Base-by-base conservation (phyloP, 1,140 invertebrate genomes). In the Heliothis virescens region DNA sequence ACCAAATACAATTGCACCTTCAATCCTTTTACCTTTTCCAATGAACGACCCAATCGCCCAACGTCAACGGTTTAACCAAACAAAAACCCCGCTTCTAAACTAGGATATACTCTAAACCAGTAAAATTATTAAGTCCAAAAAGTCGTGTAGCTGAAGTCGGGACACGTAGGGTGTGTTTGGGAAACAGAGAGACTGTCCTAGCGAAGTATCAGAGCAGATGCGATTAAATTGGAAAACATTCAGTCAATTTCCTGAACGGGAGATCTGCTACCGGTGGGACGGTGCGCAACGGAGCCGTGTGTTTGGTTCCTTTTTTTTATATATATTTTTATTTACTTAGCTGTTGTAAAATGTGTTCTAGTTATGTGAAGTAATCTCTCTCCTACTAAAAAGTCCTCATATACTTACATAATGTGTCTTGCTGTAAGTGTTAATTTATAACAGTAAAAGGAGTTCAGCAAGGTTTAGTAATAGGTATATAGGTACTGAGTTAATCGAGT, bases 151-250 rank as follows among this genome's bases (percentile, higher is more conserved):
- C 47, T 13, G 47, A 26, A 75, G 73, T 60, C 73, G 59, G 57
- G 16, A 75, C 73, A 75, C 73, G 73, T 75, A 62, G 73, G 59
- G 55, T 74, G 59, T 74, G 79, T 80, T 63, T 74, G 71, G 18
- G 53, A 63, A 76, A 80, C 62, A 80, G 41, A 76, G n/a, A 76
- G 34, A 72, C 63, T 63, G 59, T 75, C 47, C 29, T 47, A 29
- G 73, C 13, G 73, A 87, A 90, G 90, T 91, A 92, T 90, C 91
- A 88, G 83, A 82, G 85, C 88, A 94, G 92, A 94, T 91, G 87
- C 90, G 90, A 94, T 94, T 94, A 92, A 93, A 94, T 94, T 92
- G 90, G 89, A 94, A 94, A 94, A 94, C 92, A 93, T 94, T 94
- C 91, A 94, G 91, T 94, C 92, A 92, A 94, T 94, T 94, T 94